Evolutionary conservation across 64 coral and sea anemone species (phyloP), one percentile per base, ranked within the genome.

Genomic region (Cladopsammia gracilis): DNA sequence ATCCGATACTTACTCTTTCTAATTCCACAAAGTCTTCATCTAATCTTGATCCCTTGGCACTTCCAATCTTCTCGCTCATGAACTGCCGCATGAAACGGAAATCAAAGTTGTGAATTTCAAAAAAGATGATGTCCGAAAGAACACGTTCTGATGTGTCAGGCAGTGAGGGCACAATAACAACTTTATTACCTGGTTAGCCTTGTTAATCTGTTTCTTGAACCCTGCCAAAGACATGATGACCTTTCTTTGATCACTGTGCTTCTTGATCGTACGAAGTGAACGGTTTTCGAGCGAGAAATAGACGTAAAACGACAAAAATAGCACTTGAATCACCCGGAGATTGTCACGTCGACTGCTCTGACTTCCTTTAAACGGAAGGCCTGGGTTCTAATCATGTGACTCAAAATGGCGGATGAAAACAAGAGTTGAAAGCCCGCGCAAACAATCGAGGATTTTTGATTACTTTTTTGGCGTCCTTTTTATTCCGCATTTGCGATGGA

Each of bases 201-300:
- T 99, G 84, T 99, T 99, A 25, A 96, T 94, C 20, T 99, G 98
- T 72, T 99, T 99, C 68, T 94, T 99, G 51, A 99, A 99, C 3
- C 98, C 98, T 61, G 98, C 98, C 4, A 99, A 71, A 25, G 98
- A 99, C 98, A 99, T 99, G 57, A 48, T 99, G 87, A 10, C 70
- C n/a, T 75, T 72, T 5, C 3, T 58, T 19, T 78, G 65, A 90
- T 71, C 42, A 57, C 48, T 80, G 1, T 13, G 26, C 62, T 81
- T 70, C 25, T 59, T 56, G 14, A 80, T 70, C 25, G 71, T 45
- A 58, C 23, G 16, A 43, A 16, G 10, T 14, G 12, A 45, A 9
- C 12, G 20, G 6, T 73, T 73, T 71, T 71, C 19, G 16, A 65
- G 20, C 43, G 25, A 79, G 65, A 76, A 61, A 19, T 18, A 58